phyloP scores from a whole-genome alignment of 92 coral and sea anemone genomes.

The Epizoanthus fatuus region DNA sequence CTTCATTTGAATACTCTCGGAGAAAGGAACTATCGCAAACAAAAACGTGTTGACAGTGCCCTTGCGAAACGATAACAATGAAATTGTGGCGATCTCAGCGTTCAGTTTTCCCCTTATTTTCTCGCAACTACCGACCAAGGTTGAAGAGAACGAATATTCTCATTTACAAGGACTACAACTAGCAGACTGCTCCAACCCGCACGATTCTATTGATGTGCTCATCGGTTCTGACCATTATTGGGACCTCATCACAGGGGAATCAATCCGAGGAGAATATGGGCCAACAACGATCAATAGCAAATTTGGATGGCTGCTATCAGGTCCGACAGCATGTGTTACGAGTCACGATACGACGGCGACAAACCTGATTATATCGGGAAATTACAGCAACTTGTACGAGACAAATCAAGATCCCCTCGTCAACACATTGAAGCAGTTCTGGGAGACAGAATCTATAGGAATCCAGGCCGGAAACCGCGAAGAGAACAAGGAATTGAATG shows the following conservation, averaged over 20 bases:
- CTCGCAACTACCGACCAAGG: conserved; percentile 46
- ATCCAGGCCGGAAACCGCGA: conserved; percentile 48
- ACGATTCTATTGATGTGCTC: conserved; percentile 54
- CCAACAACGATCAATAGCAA: conserved; percentile 66
- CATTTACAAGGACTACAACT: conserved; percentile 51
- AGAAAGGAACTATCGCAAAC: conserved; percentile 41
- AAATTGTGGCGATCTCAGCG: conserved; percentile 44
- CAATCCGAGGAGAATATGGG: conserved; percentile 52
- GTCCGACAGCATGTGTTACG: conserved; percentile 33
- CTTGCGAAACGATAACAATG: conserved; percentile 24
- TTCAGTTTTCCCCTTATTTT: conserved; percentile 66
- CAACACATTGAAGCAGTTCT: conserved; percentile 61
- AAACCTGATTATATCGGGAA: conserved; percentile 44
- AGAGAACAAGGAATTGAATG: not conserved
- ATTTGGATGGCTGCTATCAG: conserved; percentile 70
- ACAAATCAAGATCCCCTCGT: conserved; percentile 57
- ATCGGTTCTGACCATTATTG: conserved; percentile 74
- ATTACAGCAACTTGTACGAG: conserved; percentile 2
- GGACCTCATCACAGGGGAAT: conserved; percentile 53
- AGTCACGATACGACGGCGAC: conserved; percentile 14
- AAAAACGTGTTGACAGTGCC: conserved; percentile 45
- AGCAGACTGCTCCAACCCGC: conserved; percentile 47
- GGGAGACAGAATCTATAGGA: conserved; percentile 77
- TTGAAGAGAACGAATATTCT: conserved; percentile 45
- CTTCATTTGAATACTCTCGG: conserved; percentile 18